Conservation (phyloP, 2,113 vertebrate genomes). For the Polypterus bichir region DNA sequence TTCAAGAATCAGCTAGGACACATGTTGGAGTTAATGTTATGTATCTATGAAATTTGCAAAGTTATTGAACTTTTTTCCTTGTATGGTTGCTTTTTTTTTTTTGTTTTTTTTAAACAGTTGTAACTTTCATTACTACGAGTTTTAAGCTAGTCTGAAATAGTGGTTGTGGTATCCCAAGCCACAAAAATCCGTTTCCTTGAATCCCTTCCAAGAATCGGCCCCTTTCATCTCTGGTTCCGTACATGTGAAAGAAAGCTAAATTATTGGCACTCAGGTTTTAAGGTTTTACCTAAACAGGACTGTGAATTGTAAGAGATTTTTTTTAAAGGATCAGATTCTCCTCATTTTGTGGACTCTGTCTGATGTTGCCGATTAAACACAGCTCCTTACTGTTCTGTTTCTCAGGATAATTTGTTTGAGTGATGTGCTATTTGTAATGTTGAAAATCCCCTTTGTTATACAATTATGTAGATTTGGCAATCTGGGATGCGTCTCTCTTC, state of each 20-base stretch:
- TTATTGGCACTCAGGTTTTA: constrained; percentile 36
- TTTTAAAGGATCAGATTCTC: constrained; percentile 29
- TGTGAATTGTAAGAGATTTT: constrained; percentile 19
- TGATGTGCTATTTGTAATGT: constrained; percentile 37
- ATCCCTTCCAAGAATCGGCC: constrained; percentile 37
- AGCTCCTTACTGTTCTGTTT: constrained; percentile 25
- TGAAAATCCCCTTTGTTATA: constrained; percentile 29
- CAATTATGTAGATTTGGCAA: constrained; percentile 33
- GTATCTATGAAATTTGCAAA: too few species aligned
- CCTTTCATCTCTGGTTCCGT: constrained; percentile 44
- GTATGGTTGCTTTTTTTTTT: neutral
- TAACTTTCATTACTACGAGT: too few species aligned
- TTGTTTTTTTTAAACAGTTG: neutral
- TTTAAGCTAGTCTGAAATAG: constrained; percentile 6
- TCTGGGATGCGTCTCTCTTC: neutral
- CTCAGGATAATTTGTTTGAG: constrained; percentile 33
- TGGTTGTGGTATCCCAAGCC: constrained; percentile 11
- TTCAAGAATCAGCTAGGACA: too few species aligned
- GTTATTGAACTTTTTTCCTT: neutral
- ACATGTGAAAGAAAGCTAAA: constrained; percentile 39
- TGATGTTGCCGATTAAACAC: constrained; percentile 17
- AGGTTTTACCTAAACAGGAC: constrained; percentile 18
- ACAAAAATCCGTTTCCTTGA: constrained; percentile 38
- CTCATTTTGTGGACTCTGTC: constrained; percentile 22
- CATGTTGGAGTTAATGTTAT: too few species aligned